These are phyloP conservation scores for Solenopsis invicta DNA, from an alignment of 1,140 invertebrate genomes.

Conservation along the genomic window DNA sequence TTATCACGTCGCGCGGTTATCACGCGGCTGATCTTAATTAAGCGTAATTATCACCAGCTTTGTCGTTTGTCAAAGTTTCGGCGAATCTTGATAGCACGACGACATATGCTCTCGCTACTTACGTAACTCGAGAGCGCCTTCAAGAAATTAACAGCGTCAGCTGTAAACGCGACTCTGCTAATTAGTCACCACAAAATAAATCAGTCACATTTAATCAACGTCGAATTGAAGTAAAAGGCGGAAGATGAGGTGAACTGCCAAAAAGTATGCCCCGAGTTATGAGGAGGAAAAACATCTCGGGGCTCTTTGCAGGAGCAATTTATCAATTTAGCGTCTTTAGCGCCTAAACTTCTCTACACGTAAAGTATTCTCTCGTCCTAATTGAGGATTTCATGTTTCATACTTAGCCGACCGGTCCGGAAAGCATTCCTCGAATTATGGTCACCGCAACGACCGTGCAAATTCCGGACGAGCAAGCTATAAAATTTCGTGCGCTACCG, in stretches of 20 bases:
- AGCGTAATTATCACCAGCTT: slow-evolving; percentile 52
- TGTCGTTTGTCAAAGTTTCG: slow-evolving; percentile 59
- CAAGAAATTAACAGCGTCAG: slow-evolving; percentile 26
- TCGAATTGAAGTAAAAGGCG: not conserved
- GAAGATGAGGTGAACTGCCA: not conserved
- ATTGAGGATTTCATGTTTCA: not conserved
- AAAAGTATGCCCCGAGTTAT: not conserved
- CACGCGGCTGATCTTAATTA: slow-evolving; percentile 48
- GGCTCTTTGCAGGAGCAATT: not conserved
- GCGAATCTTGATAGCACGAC: slow-evolving; percentile 32
- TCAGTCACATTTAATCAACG: not conserved
- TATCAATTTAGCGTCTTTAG: slow-evolving; percentile 5
- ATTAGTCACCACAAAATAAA: slow-evolving; percentile 20
- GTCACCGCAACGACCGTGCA: not conserved
- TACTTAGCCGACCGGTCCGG: not conserved
- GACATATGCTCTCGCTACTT: slow-evolving; percentile 33
- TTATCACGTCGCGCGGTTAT: slow-evolving; percentile 47
- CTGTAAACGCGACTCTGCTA: not conserved
- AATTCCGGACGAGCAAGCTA: not conserved
- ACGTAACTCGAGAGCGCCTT: not conserved
- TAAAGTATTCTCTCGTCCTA: not conserved
- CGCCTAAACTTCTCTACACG: not conserved
- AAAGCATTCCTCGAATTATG: not conserved
- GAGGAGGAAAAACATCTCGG: not conserved
- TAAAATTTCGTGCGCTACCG: not conserved